These are phyloP conservation scores for Rhagologus leucostigma DNA, from an alignment of 2,113 vertebrate species.

Conservation along the genomic window DNA sequence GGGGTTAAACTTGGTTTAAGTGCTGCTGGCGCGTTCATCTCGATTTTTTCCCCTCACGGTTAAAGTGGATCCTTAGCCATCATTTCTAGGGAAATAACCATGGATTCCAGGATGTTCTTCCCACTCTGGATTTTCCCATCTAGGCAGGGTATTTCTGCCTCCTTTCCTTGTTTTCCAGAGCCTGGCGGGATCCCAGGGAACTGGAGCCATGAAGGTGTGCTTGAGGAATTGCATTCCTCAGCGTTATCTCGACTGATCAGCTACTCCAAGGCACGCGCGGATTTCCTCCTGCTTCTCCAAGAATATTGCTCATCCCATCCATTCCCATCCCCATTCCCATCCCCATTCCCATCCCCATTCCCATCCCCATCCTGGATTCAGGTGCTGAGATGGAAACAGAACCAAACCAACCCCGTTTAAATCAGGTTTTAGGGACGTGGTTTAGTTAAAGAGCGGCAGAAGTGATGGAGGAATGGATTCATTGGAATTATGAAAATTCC, in stretches of 20 bases:
- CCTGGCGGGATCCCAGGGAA: not conserved
- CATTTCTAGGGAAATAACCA: not conserved
- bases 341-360: not conserved
- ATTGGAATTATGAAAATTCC: not conserved
- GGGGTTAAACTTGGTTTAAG: not conserved
- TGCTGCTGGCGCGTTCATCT: not conserved
- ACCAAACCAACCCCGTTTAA: not conserved
- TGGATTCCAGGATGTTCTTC: not conserved
- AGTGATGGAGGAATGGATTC: not conserved
- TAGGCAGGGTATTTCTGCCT: not conserved
- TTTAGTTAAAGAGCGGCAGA: not conserved
- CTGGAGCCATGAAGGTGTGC: not conserved
- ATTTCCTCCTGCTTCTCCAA: not conserved
- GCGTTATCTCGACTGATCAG: not conserved
- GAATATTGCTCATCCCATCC: not conserved
- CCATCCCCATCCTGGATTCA: not conserved
- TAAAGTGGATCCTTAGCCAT: too few relatives aligned
- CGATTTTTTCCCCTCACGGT: accelerated
- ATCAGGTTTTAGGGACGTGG: not conserved
- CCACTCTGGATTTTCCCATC: not conserved
- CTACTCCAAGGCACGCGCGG: not conserved
- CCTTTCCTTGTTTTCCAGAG: not conserved
- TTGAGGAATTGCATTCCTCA: not conserved
- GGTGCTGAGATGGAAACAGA: not conserved
- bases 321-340: not conserved